These are phyloP conservation scores for Pimpla rufipes DNA, from an alignment of 2,888 invertebrate genomes.

Conservation along the genomic window DNA sequence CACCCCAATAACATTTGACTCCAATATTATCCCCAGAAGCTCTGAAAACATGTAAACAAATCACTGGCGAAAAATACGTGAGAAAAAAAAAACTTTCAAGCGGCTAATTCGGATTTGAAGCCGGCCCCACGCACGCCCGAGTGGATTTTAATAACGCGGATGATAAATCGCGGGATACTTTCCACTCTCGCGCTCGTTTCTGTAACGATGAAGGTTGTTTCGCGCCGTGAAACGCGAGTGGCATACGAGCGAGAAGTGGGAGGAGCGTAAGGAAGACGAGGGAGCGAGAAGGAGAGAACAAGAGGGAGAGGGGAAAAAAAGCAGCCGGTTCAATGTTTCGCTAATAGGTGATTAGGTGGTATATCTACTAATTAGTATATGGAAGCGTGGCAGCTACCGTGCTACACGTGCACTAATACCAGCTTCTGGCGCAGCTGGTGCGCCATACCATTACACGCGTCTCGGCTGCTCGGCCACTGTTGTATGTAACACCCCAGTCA, in stretches of 20 bases:
- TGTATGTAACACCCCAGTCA: conserved; percentile 59
- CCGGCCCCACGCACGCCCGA: not conserved
- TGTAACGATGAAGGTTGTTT: conserved; percentile 45
- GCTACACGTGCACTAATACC: conserved; percentile 61
- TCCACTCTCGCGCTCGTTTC: conserved; percentile 45
- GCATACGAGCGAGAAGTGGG: conserved; percentile 38
- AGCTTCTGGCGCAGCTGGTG: conserved; percentile 25
- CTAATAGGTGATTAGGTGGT: conserved; percentile 69
- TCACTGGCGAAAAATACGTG: not conserved
- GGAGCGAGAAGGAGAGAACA: not conserved
- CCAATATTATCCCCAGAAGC: not conserved
- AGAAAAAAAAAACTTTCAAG: not conserved
- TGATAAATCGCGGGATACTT: conserved; percentile 36
- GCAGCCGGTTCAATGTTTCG: conserved; percentile 64
- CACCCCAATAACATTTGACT: not conserved
- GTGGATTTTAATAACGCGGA: conserved; percentile 15
- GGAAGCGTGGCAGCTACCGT: conserved; percentile 63
- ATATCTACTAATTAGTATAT: conserved; percentile 67
- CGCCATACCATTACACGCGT: conserved; percentile 57
- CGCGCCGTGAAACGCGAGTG: conserved; percentile 33
- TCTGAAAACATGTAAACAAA: not conserved
- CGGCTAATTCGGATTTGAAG: not conserved
- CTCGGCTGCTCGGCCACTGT: conserved; percentile 31
- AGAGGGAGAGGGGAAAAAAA: conserved; percentile 3
- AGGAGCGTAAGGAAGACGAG: conserved; percentile 18